Percentiles rank a stretch among this genome's conserved stretches.
phyloP scores from a whole-genome alignment of 2,113 vertebrate species.

The Ptyas mucosa region DNA sequence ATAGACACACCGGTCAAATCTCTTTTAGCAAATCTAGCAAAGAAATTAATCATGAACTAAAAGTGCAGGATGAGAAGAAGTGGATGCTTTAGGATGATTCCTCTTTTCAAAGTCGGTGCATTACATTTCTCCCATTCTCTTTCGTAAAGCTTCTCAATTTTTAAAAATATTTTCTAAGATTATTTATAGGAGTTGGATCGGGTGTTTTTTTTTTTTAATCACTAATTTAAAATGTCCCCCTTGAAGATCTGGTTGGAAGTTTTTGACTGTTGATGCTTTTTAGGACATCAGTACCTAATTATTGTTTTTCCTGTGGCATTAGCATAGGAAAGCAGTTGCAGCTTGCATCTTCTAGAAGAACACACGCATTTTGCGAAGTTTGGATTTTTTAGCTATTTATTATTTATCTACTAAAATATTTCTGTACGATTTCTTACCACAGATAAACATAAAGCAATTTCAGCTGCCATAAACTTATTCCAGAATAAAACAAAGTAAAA shows the following conservation, averaged over 20 bases:
- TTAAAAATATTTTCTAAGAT: neutral
- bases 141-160: neutral
- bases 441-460: neutral
- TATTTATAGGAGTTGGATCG: neutral
- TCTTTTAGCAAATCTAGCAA: constrained; percentile 21
- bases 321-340: neutral
- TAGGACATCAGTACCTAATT: neutral
- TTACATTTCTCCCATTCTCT: neutral
- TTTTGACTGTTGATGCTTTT: neutral
- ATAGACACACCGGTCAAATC: constrained; percentile 26
- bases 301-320: neutral
- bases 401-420: neutral
- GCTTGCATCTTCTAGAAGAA: neutral
- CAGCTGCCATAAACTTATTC: neutral
- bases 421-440: neutral
- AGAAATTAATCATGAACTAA: constrained; percentile 20
- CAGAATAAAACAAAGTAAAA: neutral
- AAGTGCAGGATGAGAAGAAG: neutral
- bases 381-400: neutral
- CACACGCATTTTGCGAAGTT: neutral
- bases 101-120: neutral
- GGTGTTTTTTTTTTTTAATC: neutral
- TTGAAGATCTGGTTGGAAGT: neutral
- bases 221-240: neutral
- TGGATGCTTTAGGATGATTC: neutral